Conservation (phyloP, 2,797 vertebrate genomes). For the Carapus acus region DNA sequence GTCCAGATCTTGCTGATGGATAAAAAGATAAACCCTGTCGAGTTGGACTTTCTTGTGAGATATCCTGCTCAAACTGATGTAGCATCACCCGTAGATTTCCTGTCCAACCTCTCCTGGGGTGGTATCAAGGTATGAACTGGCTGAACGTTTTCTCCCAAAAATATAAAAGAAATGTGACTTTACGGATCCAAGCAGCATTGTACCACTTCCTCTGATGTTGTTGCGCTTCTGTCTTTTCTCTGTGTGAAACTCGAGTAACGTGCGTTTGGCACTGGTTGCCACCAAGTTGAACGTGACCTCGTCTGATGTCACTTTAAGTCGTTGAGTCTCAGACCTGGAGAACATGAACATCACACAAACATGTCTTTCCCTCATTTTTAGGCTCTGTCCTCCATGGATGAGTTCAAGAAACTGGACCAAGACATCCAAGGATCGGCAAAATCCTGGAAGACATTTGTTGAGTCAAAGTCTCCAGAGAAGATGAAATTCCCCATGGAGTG, state of each 20-base stretch:
- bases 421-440: constrained; percentile 93
- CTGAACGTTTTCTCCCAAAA: constrained; percentile 3
- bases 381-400: constrained; percentile 86
- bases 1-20: constrained; percentile 83
- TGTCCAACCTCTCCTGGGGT: constrained; percentile 88
- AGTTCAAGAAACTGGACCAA: constrained; percentile 86
- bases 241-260: too few relatives aligned
- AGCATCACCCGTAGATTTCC: constrained; percentile 86
- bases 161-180: too few relatives aligned
- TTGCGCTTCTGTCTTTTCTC: neutral
- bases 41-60: constrained; percentile 89
- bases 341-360: constrained; percentile 10
- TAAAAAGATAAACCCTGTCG: constrained; percentile 78
- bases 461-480: constrained; percentile 90
- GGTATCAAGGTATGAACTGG: constrained; percentile 84
- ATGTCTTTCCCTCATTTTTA: constrained; percentile 45
- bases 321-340: constrained; percentile 27
- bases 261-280: too few relatives aligned
- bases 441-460: constrained; percentile 91
- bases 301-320: too few relatives aligned
- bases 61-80: constrained; percentile 78
- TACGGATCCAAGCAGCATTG: too few relatives aligned
- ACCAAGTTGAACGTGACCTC: too few relatives aligned
- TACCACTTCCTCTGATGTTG: too few relatives aligned
- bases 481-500: constrained; percentile 95